Evolutionary conservation across 2,797 vertebrate genomes (phyloP), one percentile per base, ranked within the genome.

Genomic region (Oryzias dopingdopingensis): DNA sequence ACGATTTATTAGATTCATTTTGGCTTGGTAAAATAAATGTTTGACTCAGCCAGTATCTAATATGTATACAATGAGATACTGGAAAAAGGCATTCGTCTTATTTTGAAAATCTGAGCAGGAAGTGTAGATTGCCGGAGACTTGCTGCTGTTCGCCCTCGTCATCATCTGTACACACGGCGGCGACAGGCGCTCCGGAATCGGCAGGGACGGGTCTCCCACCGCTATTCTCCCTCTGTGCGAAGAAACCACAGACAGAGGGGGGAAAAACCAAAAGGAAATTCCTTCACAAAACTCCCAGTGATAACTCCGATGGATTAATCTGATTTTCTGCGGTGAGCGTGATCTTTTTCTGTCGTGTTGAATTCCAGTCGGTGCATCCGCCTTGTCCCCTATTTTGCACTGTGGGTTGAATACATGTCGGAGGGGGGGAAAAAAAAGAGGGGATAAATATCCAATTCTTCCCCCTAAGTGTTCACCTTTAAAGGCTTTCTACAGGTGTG

Each of bases 81-180:
- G 14, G 14, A 16, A 1, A 3, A 8, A 40, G 18, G 4, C 1
- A 1, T 3, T 17, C 0, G 14, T 0, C 79, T 85, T 81, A 81
- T 51, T 82, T 18, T 81, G 77, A 79, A 62, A 52, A 2, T 6
- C 1, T 0, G 0, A 1, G 13, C 70, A 64, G 59, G 82, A 82
- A 67, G 23, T 46, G 13, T 2, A 4, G 2, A 1, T 18, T 13
- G 5, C 15, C 13, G 23, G 0, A 4, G 15, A 0, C 70, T 83
- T 80, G 57, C 70, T 72, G 0, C 43, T 49, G 37, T 7, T 22
- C 18, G 5, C 46, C 74, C 15, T 81, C 86, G 87, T 90, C 91
- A 86, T 89, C 89, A 84, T 91, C 89, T 82, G 88, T 87, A 86
- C 86, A 81, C 84, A 88, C 86, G 76, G 90, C 82, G 74, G 89